Conservation (phyloP, 1,140 invertebrate genomes). For the Drosophila sp. region DNA sequence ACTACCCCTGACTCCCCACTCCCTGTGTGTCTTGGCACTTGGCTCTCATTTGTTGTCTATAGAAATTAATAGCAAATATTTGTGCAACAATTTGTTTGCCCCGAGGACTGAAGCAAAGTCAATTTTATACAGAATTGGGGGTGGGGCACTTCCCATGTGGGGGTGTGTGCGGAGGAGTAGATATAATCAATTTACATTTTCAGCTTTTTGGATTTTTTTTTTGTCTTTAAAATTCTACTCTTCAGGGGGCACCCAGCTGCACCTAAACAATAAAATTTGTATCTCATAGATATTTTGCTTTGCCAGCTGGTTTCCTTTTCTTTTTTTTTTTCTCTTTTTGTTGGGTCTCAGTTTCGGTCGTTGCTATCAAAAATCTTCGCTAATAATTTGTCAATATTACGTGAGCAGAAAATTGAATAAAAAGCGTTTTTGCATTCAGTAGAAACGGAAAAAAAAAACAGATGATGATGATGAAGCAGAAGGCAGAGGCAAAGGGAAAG, state of each 20-base stretch:
- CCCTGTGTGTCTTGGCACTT: slow-evolving; percentile 26
- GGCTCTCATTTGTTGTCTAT: slow-evolving; percentile 60
- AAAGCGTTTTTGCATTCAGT: slow-evolving; percentile 75
- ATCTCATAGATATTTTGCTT: slow-evolving; percentile 28
- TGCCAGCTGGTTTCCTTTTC: slow-evolving; percentile 50
- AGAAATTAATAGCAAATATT: slow-evolving; percentile 79
- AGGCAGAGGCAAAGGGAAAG: slow-evolving; percentile 14
- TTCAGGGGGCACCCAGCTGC: slow-evolving; percentile 47
- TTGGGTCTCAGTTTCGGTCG: neutral
- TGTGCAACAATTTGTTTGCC: slow-evolving; percentile 74
- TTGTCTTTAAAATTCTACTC: slow-evolving; percentile 39
- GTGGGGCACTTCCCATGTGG: neutral
- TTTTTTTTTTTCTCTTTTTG: neutral
- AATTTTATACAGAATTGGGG: slow-evolving; percentile 19
- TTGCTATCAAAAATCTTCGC: slow-evolving; percentile 74
- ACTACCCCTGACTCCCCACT: slow-evolving; percentile 19
- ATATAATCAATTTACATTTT: slow-evolving; percentile 70
- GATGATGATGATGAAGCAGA: neutral
- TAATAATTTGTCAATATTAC: slow-evolving; percentile 83
- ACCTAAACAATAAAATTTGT: slow-evolving; percentile 58
- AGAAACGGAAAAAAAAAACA: slow-evolving; percentile 12
- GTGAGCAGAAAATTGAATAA: slow-evolving; percentile 82
- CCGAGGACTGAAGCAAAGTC: slow-evolving; percentile 30
- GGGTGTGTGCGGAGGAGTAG: neutral
- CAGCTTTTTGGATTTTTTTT: slow-evolving; percentile 18